phyloP scores from a whole-genome alignment of 2,797 vertebrate species.

The Podarcis lilfordi region DNA sequence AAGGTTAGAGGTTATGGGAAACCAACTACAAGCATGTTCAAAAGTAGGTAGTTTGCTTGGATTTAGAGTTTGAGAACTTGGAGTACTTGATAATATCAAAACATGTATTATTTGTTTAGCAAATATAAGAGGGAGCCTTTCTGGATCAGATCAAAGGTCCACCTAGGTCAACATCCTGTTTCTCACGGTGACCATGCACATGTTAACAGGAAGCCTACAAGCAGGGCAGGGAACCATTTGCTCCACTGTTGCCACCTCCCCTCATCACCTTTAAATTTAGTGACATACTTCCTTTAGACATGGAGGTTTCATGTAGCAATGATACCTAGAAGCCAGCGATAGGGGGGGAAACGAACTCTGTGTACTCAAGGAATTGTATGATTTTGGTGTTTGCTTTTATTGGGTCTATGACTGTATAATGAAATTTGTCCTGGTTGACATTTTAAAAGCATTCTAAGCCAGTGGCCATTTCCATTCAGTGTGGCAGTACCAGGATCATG shows the following conservation, averaged over 20 bases:
- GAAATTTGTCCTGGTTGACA: too few relatives aligned
- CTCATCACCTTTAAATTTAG: background rate
- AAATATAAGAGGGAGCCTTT: background rate
- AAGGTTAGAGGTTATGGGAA: slow-evolving; percentile 98
- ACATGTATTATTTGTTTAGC: background rate
- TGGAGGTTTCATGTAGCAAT: background rate
- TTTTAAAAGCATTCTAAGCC: background rate
- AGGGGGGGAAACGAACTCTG: too few relatives aligned
- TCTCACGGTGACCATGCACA: background rate
- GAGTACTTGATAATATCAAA: slow-evolving; percentile 1
- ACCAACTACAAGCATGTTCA: slow-evolving; percentile 95
- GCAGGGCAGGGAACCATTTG: background rate
- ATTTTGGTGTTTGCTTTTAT: too few relatives aligned
- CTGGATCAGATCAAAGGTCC: background rate
- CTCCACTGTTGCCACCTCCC: background rate
- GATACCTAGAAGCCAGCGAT: background rate
- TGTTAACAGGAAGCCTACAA: background rate
- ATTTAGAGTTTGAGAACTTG: background rate
- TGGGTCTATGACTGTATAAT: too few relatives aligned
- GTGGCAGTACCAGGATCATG: background rate
- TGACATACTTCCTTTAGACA: background rate
- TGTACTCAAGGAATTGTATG: too few relatives aligned
- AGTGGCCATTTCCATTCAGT: background rate
- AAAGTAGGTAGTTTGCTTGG: slow-evolving; percentile 82
- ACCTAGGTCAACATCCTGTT: background rate